Base-by-base conservation (phyloP, 2,888 invertebrate species). In the Campoplex nolae region DNA sequence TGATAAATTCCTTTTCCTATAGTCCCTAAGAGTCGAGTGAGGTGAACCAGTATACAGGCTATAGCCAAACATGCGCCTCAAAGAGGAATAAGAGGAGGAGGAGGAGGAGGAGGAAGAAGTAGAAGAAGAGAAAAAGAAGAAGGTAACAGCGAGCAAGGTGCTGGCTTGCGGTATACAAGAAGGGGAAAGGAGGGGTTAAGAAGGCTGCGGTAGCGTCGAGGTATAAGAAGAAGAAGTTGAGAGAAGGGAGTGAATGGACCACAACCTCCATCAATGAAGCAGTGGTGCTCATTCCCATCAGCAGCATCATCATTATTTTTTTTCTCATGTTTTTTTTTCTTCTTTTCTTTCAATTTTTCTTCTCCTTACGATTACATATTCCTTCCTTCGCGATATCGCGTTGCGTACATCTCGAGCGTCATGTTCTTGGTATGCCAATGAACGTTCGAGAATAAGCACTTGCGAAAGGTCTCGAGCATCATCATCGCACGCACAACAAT, bases 261-360 rank as follows among this genome's bases (percentile, higher is more conserved):
- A 89, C 92, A 92, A 92, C 92, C 91, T 93, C 92, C 91, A 92
- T 94, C 93, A 94, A 94, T 94, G 94, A 94, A 93, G 82, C 92
- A 93, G 93, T 81, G 93, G 89, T 90, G 90, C 92, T 93, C 93
- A 93, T 90, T 85, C 54, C n/a, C 70, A 38, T 23, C 18, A 16
- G 32, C 62, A 62, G 58, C 13, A 58, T 70, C 45, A 11, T 45
- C 13, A 45, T 45, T 3, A 45, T 68, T 23, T 28, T 8, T 35
- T n/a, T 54, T 28, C 23, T 11, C 9, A 2, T 28, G 23, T 23
- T 4, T 32, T 48, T 54, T 23, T 23, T 23, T 23, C 23, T 23
- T 23, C 23, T 23, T 23, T 35, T 35, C 16, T 35, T 11, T 54
- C 28, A 51, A 32, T 48, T 48, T n/a, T 70, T 11, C 23, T 11